Percentiles rank a stretch among this genome's conserved stretches.
Evolutionary conservation across 2,797 vertebrate species (phyloP).

Genomic region (Paguma larvata): DNA sequence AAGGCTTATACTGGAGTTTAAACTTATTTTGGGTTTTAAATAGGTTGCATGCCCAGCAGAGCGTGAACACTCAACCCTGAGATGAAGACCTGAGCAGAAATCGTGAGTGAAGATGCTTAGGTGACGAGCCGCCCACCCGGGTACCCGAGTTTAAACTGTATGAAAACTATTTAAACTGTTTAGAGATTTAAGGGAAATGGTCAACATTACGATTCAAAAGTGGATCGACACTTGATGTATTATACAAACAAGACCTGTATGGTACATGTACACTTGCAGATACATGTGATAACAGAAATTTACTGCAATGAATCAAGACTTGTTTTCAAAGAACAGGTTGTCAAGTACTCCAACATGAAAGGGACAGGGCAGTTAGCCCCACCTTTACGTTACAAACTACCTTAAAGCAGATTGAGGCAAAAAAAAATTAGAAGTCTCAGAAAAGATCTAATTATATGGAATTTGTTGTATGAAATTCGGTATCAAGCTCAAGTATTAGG

Average conservation of each 20-base stretch:
- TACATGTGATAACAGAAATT: not conserved
- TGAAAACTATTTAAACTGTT: not conserved
- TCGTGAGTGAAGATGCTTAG: too few relatives aligned
- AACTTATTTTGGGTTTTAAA: not conserved
- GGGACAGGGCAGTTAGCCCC: not conserved
- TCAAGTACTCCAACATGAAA: not conserved
- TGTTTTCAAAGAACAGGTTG: not conserved
- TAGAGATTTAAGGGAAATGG: not conserved
- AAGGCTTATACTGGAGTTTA: not conserved
- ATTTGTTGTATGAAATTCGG: not conserved
- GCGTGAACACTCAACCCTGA: too few relatives aligned
- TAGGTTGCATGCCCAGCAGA: too few relatives aligned
- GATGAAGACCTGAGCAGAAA: too few relatives aligned
- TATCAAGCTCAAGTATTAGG: not conserved
- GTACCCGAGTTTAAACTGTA: not conserved
- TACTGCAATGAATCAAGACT: not conserved
- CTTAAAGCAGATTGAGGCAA: not conserved
- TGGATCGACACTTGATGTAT: not conserved
- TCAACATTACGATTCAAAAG: not conserved
- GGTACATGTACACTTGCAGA: not conserved
- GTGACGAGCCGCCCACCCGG: too few relatives aligned
- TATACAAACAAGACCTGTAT: not conserved
- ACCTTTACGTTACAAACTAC: not conserved
- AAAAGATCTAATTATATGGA: not conserved
- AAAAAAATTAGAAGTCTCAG: not conserved